Percentiles rank a stretch among this genome's conserved stretches.
Conservation (phyloP, 2,888 invertebrate genomes). For the Ecliptopera silaceata region DNA sequence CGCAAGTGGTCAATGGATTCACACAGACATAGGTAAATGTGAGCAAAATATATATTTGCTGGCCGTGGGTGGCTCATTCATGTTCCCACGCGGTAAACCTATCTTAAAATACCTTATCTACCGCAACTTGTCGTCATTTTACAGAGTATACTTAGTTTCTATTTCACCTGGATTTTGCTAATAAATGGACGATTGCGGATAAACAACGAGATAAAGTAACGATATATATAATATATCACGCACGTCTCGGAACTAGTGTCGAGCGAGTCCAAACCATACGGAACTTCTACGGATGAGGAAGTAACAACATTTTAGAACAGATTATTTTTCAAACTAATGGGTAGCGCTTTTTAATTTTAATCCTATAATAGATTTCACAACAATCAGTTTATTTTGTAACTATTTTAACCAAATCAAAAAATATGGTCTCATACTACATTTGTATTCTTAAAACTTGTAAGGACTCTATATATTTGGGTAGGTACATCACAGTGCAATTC, state of each 20-base stretch:
- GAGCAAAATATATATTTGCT: slow-evolving; percentile 19
- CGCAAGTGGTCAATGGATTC: slow-evolving; percentile 29
- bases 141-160: neutral
- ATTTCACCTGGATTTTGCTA: neutral
- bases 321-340: too few species aligned
- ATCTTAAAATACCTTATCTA: slow-evolving; percentile 3
- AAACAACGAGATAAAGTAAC: neutral
- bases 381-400: too few species aligned
- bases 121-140: neutral
- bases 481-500: slow-evolving; percentile 20
- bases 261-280: too few species aligned
- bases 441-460: neutral
- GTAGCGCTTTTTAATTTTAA: too few species aligned
- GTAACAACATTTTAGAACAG: too few species aligned
- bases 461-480: neutral
- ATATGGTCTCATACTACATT: too few species aligned
- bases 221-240: too few species aligned
- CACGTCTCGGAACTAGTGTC: too few species aligned
- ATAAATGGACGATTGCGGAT: neutral
- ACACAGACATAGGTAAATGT: slow-evolving; percentile 9
- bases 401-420: too few species aligned
- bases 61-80: slow-evolving; percentile 43
- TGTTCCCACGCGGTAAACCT: slow-evolving; percentile 27
- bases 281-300: too few species aligned
- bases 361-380: too few species aligned